These are phyloP conservation scores for Mustela lutreola DNA, from an alignment of 2,113 vertebrate genomes.

Conservation along the genomic window DNA sequence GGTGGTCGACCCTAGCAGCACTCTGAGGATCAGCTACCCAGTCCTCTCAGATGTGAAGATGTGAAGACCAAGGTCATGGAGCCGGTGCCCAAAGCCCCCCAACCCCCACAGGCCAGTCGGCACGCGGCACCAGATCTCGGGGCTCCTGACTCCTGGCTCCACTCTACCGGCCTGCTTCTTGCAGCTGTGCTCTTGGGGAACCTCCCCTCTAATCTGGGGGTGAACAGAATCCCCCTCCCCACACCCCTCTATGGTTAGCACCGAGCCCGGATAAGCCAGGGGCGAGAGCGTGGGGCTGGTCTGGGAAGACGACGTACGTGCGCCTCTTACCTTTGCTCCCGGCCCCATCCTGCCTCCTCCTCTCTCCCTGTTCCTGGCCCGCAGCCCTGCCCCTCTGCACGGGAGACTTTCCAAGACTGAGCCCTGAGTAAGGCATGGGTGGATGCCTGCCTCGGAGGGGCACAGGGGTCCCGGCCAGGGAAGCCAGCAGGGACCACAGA, in stretches of 20 bases:
- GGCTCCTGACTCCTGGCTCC: neutral
- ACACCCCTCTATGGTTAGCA: rapidly evolving
- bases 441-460: neutral
- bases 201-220: neutral
- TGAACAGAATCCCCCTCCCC: neutral
- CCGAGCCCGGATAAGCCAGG: neutral
- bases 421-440: rapidly evolving
- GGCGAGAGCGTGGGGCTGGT: rapidly evolving
- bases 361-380: neutral
- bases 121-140: neutral
- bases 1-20: neutral
- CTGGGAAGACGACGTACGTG: neutral
- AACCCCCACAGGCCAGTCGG: neutral
- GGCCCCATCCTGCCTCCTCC: neutral
- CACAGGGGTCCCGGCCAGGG: rapidly evolving
- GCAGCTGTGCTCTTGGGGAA: neutral
- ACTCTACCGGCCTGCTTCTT: neutral
- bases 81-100: neutral
- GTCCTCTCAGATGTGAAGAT: neutral
- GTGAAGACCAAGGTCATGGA: neutral
- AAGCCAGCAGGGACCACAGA: neutral
- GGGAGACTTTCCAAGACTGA: neutral
- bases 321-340: rapidly evolving
- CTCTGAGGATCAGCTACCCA: neutral
- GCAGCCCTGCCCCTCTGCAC: neutral